Evolutionary conservation across 2,888 invertebrate genomes (phyloP), one percentile per base, ranked within the genome.

Genomic region (Lysandra coridon): DNA sequence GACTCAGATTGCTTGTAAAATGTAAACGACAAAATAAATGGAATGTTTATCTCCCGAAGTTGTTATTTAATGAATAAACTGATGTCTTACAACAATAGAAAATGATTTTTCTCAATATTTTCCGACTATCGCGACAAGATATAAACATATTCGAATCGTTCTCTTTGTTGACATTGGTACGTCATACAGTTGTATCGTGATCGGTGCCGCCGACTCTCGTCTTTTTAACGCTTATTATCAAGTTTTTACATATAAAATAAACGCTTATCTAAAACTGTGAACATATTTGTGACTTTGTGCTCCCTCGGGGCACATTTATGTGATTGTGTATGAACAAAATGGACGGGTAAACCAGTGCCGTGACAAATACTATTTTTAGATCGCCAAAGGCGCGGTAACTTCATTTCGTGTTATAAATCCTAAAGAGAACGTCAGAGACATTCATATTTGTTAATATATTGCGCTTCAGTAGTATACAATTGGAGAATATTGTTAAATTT

Each of bases 341-440:
- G 90, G 87, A 91, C 92, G 92, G 91, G 90, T 87, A 84, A 92
- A 90, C 90, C 90, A 86, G 91, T 88, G 89, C 89, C 86, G 90
- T 92, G 91, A 89, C 87, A 86, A 85, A 80, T 82, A 86, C 92
- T 94, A 94, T 94, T 93, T 92, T 88, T 94, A 94, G 94, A 87
- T 85, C 82, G 86, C 87, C 86, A 86, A 87, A 88, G 87, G 85
- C 87, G 88, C 86, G 89, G 87, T 89, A 87, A 86, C 87, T 83
- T 85, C 85, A 86, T 88, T 88, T 88, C 87, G 83, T 80, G 82
- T 81, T 82, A 81, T 84, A 84, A 80, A 83, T 83, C 81, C 82
- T 81, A 82, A 83, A 83, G 83, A 83, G 81, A 49, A 53, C 78
- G 74, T 60, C 49, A 80, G 81, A 82, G 80, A 82, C 80, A 80